These are phyloP conservation scores for Oreonectes daqikongensis DNA, from an alignment of 2,797 vertebrate species.

Conservation along the genomic window DNA sequence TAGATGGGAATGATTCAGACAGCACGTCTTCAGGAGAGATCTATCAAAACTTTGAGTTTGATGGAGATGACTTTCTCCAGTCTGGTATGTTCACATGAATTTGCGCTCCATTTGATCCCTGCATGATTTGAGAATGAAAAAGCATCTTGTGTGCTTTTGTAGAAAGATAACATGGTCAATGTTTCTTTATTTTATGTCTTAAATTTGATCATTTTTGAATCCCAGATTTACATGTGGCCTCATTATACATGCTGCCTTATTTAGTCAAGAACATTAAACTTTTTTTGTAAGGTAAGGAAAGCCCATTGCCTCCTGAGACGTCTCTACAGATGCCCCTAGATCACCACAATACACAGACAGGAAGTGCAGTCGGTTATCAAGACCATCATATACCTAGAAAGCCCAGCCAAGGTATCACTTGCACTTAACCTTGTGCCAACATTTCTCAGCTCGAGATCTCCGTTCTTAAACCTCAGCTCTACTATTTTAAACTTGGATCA, in stretches of 20 bases:
- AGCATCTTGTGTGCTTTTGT: too few relatives aligned
- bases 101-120: too few relatives aligned
- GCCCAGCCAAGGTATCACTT: slow-evolving; percentile 51
- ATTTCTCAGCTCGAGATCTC: not conserved
- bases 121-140: too few relatives aligned
- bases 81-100: slow-evolving; percentile 39
- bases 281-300: slow-evolving; percentile 35
- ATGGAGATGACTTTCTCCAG: not conserved
- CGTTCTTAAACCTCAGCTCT: not conserved
- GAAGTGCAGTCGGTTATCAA: slow-evolving; percentile 6
- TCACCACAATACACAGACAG: slow-evolving; percentile 43
- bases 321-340: not conserved
- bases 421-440: not conserved
- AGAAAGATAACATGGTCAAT: not conserved
- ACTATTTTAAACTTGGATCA: slow-evolving; percentile 22
- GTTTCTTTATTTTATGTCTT: too few relatives aligned
- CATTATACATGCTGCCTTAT: not conserved
- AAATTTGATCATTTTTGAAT: too few relatives aligned
- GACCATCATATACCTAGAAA: slow-evolving; percentile 9
- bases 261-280: not conserved
- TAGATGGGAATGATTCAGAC: slow-evolving; percentile 47
- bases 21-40: slow-evolving; percentile 61
- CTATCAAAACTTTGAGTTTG: slow-evolving; percentile 51
- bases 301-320: slow-evolving; percentile 36
- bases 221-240: not conserved